Evolutionary conservation across 2,888 invertebrate species (phyloP), one percentile per base, ranked within the genome.

Genomic region (Acanthoscelides obtectus): DNA sequence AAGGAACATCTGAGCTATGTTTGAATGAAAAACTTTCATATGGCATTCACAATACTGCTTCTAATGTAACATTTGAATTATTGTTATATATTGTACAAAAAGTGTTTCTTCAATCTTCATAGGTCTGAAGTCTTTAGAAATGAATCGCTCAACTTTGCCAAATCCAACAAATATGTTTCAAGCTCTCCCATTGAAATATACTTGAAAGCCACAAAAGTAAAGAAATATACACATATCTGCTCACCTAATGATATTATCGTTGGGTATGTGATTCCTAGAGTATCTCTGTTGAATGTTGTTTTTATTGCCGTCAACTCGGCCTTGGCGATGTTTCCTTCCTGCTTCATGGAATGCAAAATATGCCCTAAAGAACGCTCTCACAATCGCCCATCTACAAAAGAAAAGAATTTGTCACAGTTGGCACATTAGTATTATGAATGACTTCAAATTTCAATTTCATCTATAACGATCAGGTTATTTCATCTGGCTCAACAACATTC

Each of bases 261-360:
- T 93, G 72, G 91, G 92, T 67, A 90, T 89, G 79, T 90, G 91
- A 75, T 90, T 88, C 71, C 89, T 85, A 77, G 88, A 88, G 79
- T 90, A 87, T 86, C 90, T 83, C 87, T 90, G 84, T 84, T 90
- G 81, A 27, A 85, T 83, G 86, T 90, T 81, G 86, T 86, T 83
- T 87, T 86, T 74, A 83, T 86, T 76, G 83, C 90, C 90, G 80
- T 91, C 91, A 6, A 87, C 88, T 69, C 91, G 85, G 73, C 88
- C 88, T 67, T 89, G 89, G 75, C 94, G 87, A 80, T 94, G 93
- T 75, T 89, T 89, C 72, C 92, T 88, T 5, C 94, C 94, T 25
- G 94, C 93, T 84, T 94, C 94, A 80, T 93, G 89, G 86, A 97
- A 97, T 12, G 96, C 96, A 86, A 95, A 96, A 86, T 95, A 94